A percentile compares a stretch with the other conserved stretches of the same genome.
Evolutionary conservation across 2,113 vertebrate genomes (phyloP).

Genomic region (Gopherus flavomarginatus): DNA sequence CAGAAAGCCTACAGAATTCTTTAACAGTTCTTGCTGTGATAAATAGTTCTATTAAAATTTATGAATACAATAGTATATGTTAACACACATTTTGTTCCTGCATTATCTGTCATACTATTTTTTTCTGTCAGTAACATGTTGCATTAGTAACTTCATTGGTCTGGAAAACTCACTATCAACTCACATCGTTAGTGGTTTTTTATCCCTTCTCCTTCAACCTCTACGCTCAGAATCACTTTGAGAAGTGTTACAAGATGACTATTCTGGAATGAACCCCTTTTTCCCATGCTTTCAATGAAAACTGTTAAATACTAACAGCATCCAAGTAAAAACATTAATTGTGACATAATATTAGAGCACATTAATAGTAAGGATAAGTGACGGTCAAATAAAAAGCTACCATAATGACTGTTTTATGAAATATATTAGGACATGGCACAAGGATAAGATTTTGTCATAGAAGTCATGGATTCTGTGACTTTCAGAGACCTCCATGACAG

Average conservation of each 20-base stretch:
- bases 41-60: constrained; percentile 80
- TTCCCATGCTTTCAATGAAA: background rate
- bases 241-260: background rate
- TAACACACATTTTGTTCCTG: constrained; percentile 59
- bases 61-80: constrained; percentile 65
- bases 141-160: constrained; percentile 38
- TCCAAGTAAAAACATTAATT: background rate
- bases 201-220: background rate
- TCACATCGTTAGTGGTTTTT: background rate
- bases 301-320: background rate
- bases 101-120: constrained; percentile 59
- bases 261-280: background rate
- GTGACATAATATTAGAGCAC: background rate
- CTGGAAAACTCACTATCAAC: constrained; percentile 28
- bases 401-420: background rate
- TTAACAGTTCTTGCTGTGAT: constrained; percentile 69
- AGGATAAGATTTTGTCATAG: no score
- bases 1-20: constrained; percentile 74
- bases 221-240: background rate
- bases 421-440: background rate
- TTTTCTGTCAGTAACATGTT: constrained; percentile 10
- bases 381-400: background rate
- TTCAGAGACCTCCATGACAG: background rate
- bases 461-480: no score
- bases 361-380: background rate